Percentiles rank a stretch among this genome's conserved stretches.
These are phyloP conservation scores for Spea bombifrons DNA, from an alignment of 2,113 vertebrate genomes.

Conservation along the genomic window DNA sequence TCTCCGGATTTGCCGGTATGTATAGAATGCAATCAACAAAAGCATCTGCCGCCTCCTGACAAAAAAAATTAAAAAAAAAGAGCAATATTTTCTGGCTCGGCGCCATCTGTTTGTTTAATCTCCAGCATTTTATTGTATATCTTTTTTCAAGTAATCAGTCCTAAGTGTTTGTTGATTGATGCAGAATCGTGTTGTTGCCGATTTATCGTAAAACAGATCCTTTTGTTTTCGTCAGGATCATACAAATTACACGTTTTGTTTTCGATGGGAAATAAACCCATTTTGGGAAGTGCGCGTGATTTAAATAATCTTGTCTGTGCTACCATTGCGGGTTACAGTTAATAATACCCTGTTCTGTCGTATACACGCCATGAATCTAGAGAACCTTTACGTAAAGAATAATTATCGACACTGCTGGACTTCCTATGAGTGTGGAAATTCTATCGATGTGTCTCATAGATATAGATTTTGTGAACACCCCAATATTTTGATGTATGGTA, in stretches of 20 bases:
- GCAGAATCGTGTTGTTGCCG: background rate
- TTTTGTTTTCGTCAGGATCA: background rate
- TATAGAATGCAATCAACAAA: slow-evolving; percentile 13
- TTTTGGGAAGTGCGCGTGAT: no score
- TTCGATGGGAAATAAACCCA: background rate
- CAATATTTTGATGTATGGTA: no score
- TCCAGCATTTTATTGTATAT: background rate
- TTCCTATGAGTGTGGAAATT: no score
- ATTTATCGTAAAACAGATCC: background rate
- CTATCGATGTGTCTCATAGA: no score
- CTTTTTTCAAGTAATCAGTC: background rate
- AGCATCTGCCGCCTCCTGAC: slow-evolving; percentile 18
- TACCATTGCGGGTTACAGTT: no score
- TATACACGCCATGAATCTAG: no score
- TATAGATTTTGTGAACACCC: no score
- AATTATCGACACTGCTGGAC: no score
- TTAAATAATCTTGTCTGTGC: no score
- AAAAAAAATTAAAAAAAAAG: background rate
- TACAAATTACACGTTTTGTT: background rate
- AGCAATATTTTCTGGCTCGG: background rate
- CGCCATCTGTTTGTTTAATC: slow-evolving; percentile 8
- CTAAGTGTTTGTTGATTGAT: background rate
- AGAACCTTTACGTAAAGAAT: no score
- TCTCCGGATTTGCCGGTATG: background rate
- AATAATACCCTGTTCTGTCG: no score